Evolutionary conservation across 2,113 vertebrate species (phyloP).

Genomic region (Myocastor coypus): DNA sequence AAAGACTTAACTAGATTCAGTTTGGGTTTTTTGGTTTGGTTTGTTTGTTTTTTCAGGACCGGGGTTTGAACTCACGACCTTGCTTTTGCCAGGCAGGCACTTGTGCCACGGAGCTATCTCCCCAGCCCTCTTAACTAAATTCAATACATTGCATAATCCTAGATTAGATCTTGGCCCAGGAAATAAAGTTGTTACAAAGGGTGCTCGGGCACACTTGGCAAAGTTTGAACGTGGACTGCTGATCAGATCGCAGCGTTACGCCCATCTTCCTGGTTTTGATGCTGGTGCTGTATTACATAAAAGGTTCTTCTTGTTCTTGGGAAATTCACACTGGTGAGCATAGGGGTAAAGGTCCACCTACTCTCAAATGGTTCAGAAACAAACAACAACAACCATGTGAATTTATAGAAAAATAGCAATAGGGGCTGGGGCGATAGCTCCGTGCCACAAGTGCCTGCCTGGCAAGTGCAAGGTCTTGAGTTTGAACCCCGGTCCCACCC

Average conservation of each 20-base stretch:
- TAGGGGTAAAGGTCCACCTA: neutral
- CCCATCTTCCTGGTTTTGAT: slow-evolving; percentile 37
- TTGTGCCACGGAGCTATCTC: no score
- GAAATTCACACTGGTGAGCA: neutral
- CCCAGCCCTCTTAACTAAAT: neutral
- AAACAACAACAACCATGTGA: neutral
- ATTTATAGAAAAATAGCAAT: slow-evolving; percentile 39
- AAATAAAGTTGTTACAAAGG: neutral
- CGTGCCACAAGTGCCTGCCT: no score
- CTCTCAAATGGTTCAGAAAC: neutral
- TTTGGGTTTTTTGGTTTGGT: no score
- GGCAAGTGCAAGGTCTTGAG: no score
- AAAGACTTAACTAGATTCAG: neutral
- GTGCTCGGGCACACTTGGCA: neutral
- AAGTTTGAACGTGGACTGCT: neutral
- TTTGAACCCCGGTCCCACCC: no score
- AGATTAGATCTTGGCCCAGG: neutral
- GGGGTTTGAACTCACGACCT: no score
- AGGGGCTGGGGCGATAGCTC: no score
- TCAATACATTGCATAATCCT: neutral
- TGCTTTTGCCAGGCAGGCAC: no score
- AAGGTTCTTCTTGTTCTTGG: neutral
- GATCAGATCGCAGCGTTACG: neutral
- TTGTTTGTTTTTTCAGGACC: no score
- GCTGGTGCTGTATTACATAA: neutral